Base-by-base conservation (phyloP, 1,140 invertebrate species). In the Pollicipes pollicipes region DNA sequence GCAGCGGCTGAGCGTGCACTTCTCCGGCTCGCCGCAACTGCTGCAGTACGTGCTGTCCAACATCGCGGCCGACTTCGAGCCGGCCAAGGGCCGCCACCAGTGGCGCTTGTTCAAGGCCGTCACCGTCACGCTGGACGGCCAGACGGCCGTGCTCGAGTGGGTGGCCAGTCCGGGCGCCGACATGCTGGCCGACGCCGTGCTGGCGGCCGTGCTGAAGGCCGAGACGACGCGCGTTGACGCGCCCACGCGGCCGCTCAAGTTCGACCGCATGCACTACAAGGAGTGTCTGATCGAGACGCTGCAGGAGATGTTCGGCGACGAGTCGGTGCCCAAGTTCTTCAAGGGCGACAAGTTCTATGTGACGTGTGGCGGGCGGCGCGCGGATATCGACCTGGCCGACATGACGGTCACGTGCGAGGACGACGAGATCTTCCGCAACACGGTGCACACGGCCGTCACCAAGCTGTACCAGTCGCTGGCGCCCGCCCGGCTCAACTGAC, bases 131-230 rank as follows among this genome's bases (percentile, higher is more conserved):
- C 82, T 94, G n/a, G 91, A 96, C 73, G 86, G 87, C 30, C 89
- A 89, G 77, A 86, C 91, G 66, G 69, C 76, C 6, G 32, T 69
- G n/a, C 68, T 83, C 64, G 80, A 93, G 84, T 98, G 97, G 97
- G 82, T 88, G 27, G 91, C 94, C 27, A 93, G 90, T 77, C 95
- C 95, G 21, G 88, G 97, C 28, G 91, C 93, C 77, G 96, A 99
- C 79, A 98, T 98, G 92, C 98, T 92, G 81, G 94, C 96, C 1
- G 96, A 99, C 83, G 89, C 95, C 28, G 88, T 97, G 24, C 82
- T 98, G 37, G 89, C 91, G 17, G 91, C 86, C 66, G 82, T 93
- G 37, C 82, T 93, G 73, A 87, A 90, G 79, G 89, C 89, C 3
- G 88, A 91, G 74, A 79, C 84, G 79, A 76, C 81, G 82, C 37